Conservation (phyloP, 2,888 invertebrate species). For the Cantharis flavilabris region DNA sequence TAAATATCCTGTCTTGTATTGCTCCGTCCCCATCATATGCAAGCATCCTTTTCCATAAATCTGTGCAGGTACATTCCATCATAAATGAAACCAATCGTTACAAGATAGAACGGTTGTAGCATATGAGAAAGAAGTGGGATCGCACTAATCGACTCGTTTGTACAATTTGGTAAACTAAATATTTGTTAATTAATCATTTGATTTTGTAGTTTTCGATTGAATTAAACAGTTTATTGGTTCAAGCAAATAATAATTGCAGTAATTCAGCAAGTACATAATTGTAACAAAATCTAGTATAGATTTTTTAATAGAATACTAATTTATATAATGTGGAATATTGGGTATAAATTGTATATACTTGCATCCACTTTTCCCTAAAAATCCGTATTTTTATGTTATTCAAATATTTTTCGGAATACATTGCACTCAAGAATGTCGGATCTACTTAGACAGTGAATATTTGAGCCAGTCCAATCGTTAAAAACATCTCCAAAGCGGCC, state of each 20-base stretch:
- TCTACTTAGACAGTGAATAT: no score
- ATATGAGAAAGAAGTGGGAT: neutral
- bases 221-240: neutral
- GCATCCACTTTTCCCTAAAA: no score
- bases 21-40: constrained; percentile 41
- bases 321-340: no score
- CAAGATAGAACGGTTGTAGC: neutral
- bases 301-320: no score
- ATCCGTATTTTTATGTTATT: no score
- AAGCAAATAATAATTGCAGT: no score
- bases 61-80: neutral
- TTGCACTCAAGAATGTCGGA: no score
- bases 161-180: neutral
- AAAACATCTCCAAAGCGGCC: no score
- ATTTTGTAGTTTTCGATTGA: neutral
- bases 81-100: neutral
- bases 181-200: neutral
- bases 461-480: no score
- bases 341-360: no score
- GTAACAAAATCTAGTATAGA: no score
- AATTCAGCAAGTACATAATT: neutral
- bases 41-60: constrained; percentile 20
- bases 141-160: neutral
- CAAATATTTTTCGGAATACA: no score
- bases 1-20: constrained; percentile 54